Percentiles rank a stretch among this genome's conserved stretches.
These are phyloP conservation scores for Neogobius melanostomus DNA, from an alignment of 2,113 vertebrate genomes.

Conservation along the genomic window DNA sequence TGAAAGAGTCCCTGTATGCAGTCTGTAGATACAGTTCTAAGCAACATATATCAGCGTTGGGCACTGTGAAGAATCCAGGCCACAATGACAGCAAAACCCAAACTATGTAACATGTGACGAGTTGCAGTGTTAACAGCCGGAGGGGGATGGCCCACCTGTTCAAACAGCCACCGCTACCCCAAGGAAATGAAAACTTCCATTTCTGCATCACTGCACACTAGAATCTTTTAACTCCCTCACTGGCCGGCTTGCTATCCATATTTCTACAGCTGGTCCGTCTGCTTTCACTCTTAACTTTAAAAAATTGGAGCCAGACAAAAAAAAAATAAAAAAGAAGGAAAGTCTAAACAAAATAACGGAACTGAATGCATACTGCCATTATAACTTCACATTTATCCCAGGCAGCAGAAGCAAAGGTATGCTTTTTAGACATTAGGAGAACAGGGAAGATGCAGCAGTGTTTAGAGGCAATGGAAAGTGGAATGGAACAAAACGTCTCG, in stretches of 20 bases:
- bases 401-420: too few species aligned
- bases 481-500: too few species aligned
- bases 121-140: conserved; percentile 29
- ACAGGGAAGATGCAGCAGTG: too few species aligned
- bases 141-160: conserved; percentile 63
- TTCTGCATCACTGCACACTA: conserved; percentile 47
- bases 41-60: neutral
- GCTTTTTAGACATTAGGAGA: too few species aligned
- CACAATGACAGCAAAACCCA: conserved; percentile 6
- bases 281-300: conserved; percentile 11
- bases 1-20: too few species aligned
- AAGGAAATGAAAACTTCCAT: conserved; percentile 75
- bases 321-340: conserved; percentile 29
- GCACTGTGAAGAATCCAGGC: conserved; percentile 22
- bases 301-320: conserved; percentile 30
- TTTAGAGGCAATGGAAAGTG: too few species aligned
- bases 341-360: conserved; percentile 4
- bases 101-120: conserved; percentile 33
- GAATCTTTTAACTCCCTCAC: conserved; percentile 52
- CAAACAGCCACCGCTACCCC: conserved; percentile 64
- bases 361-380: too few species aligned
- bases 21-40: too few species aligned
- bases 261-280: conserved; percentile 63
- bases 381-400: too few species aligned
- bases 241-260: conserved; percentile 35